Percentiles rank a stretch among this genome's conserved stretches.
Evolutionary conservation across 2,888 invertebrate species (phyloP).

Genomic region (Tachina grossa): DNA sequence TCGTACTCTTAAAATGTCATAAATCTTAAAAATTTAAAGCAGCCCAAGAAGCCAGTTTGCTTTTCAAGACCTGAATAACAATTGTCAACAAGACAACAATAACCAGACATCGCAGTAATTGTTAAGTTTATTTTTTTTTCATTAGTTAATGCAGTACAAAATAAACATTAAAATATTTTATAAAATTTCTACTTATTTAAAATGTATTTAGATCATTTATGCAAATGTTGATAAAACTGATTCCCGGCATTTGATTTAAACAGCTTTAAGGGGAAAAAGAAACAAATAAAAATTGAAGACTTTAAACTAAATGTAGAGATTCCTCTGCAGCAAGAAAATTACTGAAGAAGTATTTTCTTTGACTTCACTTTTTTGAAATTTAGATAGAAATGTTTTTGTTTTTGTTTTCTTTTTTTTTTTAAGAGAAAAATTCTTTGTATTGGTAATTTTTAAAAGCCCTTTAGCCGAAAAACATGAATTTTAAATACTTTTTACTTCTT

Average conservation of each 20-base stretch:
- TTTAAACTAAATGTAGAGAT: slow-evolving; percentile 19
- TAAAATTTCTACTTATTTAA: slow-evolving; percentile 31
- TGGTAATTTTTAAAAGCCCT: slow-evolving; percentile 4
- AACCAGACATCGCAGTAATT: slow-evolving; percentile 17
- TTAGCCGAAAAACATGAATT: slow-evolving; percentile 42
- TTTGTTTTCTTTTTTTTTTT: no score
- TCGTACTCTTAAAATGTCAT: slow-evolving; percentile 46
- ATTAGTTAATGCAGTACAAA: slow-evolving; percentile 14
- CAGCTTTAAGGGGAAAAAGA: not conserved
- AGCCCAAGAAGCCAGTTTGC: slow-evolving; percentile 29
- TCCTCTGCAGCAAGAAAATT: slow-evolving; percentile 4
- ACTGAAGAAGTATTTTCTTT: not conserved
- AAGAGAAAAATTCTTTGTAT: not conserved
- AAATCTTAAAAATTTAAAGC: slow-evolving; percentile 62
- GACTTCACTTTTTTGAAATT: not conserved
- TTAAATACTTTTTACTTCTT: slow-evolving; percentile 74
- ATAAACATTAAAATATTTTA: not conserved
- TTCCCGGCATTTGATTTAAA: slow-evolving; percentile 3
- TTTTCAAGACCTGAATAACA: slow-evolving; percentile 61
- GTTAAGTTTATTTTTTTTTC: slow-evolving; percentile 47
- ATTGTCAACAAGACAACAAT: slow-evolving; percentile 36
- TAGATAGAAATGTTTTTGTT: not conserved
- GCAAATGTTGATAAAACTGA: slow-evolving; percentile 28
- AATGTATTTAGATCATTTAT: slow-evolving; percentile 65
- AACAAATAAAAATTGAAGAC: not conserved